Evolutionary conservation across 2,888 invertebrate genomes (phyloP).

Genomic region (Poecilus cupreus): DNA sequence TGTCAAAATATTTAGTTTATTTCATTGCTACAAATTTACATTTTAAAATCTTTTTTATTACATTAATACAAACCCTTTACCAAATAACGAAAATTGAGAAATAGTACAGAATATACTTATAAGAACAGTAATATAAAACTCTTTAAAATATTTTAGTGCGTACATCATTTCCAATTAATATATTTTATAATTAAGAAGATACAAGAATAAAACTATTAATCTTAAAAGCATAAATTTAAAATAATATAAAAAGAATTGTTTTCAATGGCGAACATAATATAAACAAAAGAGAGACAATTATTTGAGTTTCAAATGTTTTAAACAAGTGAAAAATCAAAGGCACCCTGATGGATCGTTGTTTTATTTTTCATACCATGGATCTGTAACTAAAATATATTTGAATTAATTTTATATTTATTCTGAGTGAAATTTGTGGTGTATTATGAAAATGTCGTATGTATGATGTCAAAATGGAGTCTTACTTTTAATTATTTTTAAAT

Average conservation of each 20-base stretch:
- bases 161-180: neutral
- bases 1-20: slow-evolving; percentile 34
- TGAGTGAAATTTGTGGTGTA: too few relatives aligned
- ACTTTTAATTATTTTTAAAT: too few relatives aligned
- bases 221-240: neutral
- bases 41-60: too few relatives aligned
- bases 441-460: too few relatives aligned
- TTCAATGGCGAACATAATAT: too few relatives aligned
- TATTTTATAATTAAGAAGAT: neutral
- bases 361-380: slow-evolving; percentile 42
- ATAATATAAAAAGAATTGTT: neutral
- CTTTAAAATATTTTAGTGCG: neutral
- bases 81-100: neutral
- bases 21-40: neutral
- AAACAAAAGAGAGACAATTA: neutral
- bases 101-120: neutral
- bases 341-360: slow-evolving; percentile 38
- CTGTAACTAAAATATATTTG: slow-evolving; percentile 34
- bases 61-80: neutral
- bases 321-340: slow-evolving; percentile 9
- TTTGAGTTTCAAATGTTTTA: neutral
- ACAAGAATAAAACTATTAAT: slow-evolving; percentile 42
- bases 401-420: neutral
- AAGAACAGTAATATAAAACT: neutral
- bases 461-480: too few relatives aligned